A percentile compares a stretch with the other conserved stretches of the same genome.
These are phyloP conservation scores for Megathymus violae DNA, from an alignment of 1,140 invertebrate genomes.

Conservation along the genomic window DNA sequence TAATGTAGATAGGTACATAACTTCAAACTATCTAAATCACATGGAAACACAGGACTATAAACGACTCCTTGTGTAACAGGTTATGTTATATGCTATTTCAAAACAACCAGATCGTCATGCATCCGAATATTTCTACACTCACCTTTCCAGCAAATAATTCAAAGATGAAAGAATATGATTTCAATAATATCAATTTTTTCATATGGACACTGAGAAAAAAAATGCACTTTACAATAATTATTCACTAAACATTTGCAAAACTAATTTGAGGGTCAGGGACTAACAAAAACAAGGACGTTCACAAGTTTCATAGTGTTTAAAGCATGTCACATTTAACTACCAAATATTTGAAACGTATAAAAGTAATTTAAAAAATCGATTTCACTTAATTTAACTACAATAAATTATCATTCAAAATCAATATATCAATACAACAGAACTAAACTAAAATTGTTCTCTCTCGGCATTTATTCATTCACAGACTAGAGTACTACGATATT, in stretches of 20 bases:
- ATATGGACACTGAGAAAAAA: conserved; percentile 19
- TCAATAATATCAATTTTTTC: background rate
- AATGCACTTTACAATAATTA: conserved; percentile 6
- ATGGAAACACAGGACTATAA: no score
- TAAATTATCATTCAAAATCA: conserved; percentile 54
- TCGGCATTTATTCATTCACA: conserved; percentile 28
- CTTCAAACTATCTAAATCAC: no score
- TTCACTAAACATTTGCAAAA: conserved; percentile 28
- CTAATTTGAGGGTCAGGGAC: conserved; percentile 55
- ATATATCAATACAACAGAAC: conserved; percentile 61
- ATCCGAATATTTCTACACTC: background rate
- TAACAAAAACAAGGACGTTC: conserved; percentile 40
- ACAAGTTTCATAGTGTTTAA: conserved; percentile 51
- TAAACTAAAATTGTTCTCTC: conserved; percentile 47
- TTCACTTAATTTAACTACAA: conserved; percentile 42
- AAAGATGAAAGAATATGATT: background rate
- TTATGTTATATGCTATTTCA: conserved; percentile 25
- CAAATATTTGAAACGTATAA: conserved; percentile 10
- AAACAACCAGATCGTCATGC: conserved; percentile 8
- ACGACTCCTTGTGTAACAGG: background rate
- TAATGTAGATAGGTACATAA: no score
- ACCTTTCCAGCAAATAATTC: conserved; percentile 4
- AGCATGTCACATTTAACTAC: conserved; percentile 8
- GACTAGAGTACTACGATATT: conserved; percentile 7
- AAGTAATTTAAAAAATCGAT: conserved; percentile 33